A percentile compares a stretch with the other conserved stretches of the same genome.
Conservation (phyloP, 2,888 invertebrate species). For the Geotrupes spiniger region DNA sequence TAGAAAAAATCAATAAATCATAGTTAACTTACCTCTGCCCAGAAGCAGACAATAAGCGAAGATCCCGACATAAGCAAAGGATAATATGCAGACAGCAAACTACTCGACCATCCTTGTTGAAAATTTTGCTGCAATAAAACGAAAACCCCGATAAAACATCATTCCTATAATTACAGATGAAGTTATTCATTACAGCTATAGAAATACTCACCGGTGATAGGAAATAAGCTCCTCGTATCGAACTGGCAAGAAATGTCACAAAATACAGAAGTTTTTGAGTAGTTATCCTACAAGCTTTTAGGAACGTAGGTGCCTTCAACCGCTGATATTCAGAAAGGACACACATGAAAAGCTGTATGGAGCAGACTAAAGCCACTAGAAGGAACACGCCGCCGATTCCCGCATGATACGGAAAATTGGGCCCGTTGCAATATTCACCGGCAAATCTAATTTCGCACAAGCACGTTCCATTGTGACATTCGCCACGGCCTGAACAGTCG, state of each 20-base stretch:
- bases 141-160: slow-evolving; percentile 6
- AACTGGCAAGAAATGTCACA: slow-evolving; percentile 80
- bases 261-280: slow-evolving; percentile 88
- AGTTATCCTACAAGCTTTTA: slow-evolving; percentile 81
- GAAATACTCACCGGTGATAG: slow-evolving; percentile 73
- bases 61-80: slow-evolving; percentile 85
- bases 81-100: slow-evolving; percentile 85
- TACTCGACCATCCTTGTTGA: slow-evolving; percentile 82
- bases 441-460: slow-evolving; percentile 86
- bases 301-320: slow-evolving; percentile 77
- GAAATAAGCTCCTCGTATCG: slow-evolving; percentile 85
- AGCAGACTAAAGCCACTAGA: slow-evolving; percentile 77
- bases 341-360: slow-evolving; percentile 81
- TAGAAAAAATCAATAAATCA: too few species aligned
- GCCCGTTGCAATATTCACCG: slow-evolving; percentile 78
- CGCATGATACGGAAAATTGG: slow-evolving; percentile 77
- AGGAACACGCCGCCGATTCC: slow-evolving; percentile 76
- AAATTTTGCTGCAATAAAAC: slow-evolving; percentile 63
- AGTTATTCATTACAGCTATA: slow-evolving; percentile 9
- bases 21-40: slow-evolving; percentile 78
- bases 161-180: slow-evolving; percentile 7
- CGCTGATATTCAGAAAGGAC: slow-evolving; percentile 78
- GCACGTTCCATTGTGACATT: slow-evolving; percentile 89
- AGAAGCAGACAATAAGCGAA: slow-evolving; percentile 88
- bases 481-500: slow-evolving; percentile 86